A percentile compares a stretch with the other conserved stretches of the same genome.
These are phyloP conservation scores for Columba guinea DNA, from an alignment of 2,797 vertebrate species.

Conservation along the genomic window DNA sequence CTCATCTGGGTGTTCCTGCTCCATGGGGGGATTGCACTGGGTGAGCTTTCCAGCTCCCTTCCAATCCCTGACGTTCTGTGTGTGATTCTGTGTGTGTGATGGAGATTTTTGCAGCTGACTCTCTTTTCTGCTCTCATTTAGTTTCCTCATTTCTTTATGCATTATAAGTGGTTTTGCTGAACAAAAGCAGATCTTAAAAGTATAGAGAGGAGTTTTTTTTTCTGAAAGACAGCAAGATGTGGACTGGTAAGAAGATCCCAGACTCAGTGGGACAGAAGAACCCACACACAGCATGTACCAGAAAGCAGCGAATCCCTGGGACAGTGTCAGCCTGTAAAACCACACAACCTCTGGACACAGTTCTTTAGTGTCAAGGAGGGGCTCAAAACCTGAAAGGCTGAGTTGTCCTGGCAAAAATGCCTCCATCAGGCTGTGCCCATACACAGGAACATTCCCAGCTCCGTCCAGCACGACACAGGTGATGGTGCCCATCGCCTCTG, in stretches of 20 bases:
- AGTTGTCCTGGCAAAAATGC: background rate
- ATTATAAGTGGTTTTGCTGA: background rate
- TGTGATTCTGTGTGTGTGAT: background rate
- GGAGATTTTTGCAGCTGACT: background rate
- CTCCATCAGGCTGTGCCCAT: background rate
- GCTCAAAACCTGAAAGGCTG: background rate
- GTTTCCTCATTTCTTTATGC: background rate
- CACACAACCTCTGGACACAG: background rate
- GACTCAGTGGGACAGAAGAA: background rate
- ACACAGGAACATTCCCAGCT: background rate
- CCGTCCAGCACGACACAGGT: background rate
- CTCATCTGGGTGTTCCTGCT: too few relatives aligned
- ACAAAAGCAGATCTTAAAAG: background rate
- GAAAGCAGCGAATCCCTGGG: background rate
- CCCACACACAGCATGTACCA: fast-evolving
- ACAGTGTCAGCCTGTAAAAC: background rate
- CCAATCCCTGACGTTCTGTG: too few relatives aligned
- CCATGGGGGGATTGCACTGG: too few relatives aligned
- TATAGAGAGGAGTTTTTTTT: background rate
- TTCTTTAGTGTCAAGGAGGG: background rate
- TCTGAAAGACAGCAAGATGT: background rate
- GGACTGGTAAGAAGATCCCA: background rate
- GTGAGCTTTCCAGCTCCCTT: too few relatives aligned
- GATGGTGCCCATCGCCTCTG: fast-evolving
- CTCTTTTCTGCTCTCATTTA: background rate